These are phyloP conservation scores for Syrphus vitripennis DNA, from an alignment of 2,888 invertebrate genomes.

Conservation along the genomic window DNA sequence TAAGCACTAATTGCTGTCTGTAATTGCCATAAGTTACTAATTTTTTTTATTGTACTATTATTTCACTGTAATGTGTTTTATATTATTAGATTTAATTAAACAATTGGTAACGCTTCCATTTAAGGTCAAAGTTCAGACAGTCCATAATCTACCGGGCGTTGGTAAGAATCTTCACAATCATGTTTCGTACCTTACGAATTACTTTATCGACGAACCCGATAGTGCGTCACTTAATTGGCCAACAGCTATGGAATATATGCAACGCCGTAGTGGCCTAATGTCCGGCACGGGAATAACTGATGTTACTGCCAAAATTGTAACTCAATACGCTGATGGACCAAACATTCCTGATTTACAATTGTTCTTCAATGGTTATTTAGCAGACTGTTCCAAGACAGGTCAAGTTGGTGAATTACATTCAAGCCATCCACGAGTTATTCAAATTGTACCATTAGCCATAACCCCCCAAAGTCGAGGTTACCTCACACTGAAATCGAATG, in stretches of 20 bases:
- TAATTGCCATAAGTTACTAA: no score
- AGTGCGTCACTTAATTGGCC: slow-evolving; percentile 95
- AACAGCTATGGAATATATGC: slow-evolving; percentile 93
- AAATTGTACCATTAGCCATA: slow-evolving; percentile 90
- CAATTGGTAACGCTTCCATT: no score
- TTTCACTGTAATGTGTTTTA: no score
- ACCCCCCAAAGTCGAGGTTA: slow-evolving; percentile 94
- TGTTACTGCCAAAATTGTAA: slow-evolving; percentile 91
- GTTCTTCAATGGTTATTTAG: slow-evolving; percentile 93
- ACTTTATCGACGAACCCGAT: slow-evolving; percentile 91
- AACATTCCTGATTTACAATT: slow-evolving; percentile 92
- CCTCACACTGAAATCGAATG: slow-evolving; percentile 86
- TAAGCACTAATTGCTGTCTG: no score
- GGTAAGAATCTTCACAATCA: slow-evolving; percentile 93
- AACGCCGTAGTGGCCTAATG: slow-evolving; percentile 94
- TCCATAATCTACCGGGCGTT: slow-evolving; percentile 90
- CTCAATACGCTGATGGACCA: slow-evolving; percentile 88
- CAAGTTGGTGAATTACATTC: slow-evolving; percentile 91
- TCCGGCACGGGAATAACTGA: slow-evolving; percentile 94
- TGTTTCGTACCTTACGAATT: slow-evolving; percentile 90
- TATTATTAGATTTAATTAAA: no score
- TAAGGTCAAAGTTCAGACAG: slow-evolving; percentile 84
- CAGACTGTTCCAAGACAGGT: slow-evolving; percentile 92
- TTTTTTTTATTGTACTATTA: no score
- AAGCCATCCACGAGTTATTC: slow-evolving; percentile 86